Evolutionary conservation across 2,888 invertebrate species (phyloP).

Genomic region (Fissipunctia ypsillon): DNA sequence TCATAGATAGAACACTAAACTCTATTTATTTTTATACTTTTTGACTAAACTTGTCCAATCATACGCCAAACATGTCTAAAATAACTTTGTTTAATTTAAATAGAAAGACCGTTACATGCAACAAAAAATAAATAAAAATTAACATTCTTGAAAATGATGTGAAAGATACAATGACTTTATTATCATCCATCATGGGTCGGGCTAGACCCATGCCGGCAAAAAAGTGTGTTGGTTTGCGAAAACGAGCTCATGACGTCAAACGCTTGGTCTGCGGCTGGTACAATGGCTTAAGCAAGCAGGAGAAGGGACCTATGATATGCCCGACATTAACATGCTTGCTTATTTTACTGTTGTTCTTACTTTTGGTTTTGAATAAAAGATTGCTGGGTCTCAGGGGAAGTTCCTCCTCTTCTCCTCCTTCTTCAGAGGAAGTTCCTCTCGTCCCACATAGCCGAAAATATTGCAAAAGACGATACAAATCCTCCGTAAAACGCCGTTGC

Average conservation of each 20-base stretch:
- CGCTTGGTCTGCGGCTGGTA: background rate
- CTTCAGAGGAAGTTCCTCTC: too few species aligned
- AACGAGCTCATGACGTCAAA: background rate
- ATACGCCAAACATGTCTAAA: background rate
- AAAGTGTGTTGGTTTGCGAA: background rate
- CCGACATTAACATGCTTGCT: background rate
- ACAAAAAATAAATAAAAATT: background rate
- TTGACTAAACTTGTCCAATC: background rate
- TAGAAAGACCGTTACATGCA: background rate
- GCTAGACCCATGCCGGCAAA: background rate
- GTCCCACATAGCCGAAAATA: background rate
- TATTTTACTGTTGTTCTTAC: constrained; percentile 2
- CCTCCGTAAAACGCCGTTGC: background rate
- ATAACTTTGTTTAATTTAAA: background rate
- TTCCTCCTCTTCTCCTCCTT: background rate
- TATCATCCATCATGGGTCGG: background rate
- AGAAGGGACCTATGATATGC: background rate
- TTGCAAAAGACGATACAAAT: background rate
- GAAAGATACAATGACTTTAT: background rate
- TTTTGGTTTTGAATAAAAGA: constrained; percentile 8
- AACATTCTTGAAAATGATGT: background rate
- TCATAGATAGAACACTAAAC: too few species aligned
- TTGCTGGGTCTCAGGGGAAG: background rate
- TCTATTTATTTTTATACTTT: too few species aligned
- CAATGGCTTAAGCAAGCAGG: background rate